Percentiles rank a stretch among this genome's conserved stretches.
Conservation (phyloP, 1,140 invertebrate genomes). For the Periplaneta americana region DNA sequence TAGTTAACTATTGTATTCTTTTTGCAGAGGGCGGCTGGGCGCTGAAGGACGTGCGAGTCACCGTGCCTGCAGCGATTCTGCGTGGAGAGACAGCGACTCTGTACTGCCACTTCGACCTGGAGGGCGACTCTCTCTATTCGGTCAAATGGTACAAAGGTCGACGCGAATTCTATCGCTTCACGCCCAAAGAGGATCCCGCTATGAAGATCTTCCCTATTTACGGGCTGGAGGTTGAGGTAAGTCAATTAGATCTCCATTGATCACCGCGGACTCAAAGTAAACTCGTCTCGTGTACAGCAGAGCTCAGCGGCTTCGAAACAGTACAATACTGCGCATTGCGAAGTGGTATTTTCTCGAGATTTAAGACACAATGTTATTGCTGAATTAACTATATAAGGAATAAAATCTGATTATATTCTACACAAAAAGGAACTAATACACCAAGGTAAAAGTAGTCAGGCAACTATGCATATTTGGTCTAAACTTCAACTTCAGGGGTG, state of each 20-base stretch:
- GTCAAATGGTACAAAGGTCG: constrained; percentile 77
- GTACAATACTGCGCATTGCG: too few relatives aligned
- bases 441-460: too few relatives aligned
- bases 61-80: constrained; percentile 59
- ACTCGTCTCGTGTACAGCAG: too few relatives aligned
- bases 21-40: background rate
- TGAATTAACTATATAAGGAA: too few relatives aligned
- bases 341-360: too few relatives aligned
- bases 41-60: constrained; percentile 55
- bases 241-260: constrained; percentile 26
- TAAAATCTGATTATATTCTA: too few relatives aligned
- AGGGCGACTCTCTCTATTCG: constrained; percentile 63
- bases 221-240: constrained; percentile 59
- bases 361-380: too few relatives aligned
- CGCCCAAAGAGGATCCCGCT: constrained; percentile 59
- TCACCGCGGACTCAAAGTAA: background rate
- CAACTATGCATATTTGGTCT: too few relatives aligned
- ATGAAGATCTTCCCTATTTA: constrained; percentile 52
- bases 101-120: constrained; percentile 58
- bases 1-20: background rate
- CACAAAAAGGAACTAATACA: too few relatives aligned
- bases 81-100: constrained; percentile 52
- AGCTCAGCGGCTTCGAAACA: too few relatives aligned
- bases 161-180: constrained; percentile 73
- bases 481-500: too few relatives aligned